Evolutionary conservation across 2,113 vertebrate species (phyloP).

Genomic region (Ivindomyrus marchei): DNA sequence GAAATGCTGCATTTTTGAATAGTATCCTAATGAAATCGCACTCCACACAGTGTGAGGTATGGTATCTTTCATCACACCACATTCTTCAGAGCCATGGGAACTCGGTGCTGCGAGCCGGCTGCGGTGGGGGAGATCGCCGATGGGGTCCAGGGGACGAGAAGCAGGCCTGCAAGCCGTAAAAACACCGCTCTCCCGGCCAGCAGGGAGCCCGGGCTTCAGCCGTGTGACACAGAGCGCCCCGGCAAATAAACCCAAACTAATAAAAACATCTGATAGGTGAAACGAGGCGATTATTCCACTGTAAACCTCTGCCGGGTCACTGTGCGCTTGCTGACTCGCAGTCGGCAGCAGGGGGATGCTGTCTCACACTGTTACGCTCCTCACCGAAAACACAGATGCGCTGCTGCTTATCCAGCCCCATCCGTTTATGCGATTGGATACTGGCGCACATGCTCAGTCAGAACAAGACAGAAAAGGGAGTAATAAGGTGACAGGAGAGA

Average conservation of each 20-base stretch:
- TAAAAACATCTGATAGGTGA: background rate
- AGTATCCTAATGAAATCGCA: background rate
- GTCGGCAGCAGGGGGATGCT: background rate
- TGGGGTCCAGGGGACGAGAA: background rate
- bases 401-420: background rate
- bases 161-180: background rate
- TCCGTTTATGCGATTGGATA: background rate
- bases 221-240: background rate
- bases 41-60: constrained; percentile 58
- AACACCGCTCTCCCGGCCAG: background rate
- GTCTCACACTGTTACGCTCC: background rate
- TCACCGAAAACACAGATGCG: background rate
- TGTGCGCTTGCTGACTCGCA: background rate
- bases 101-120: background rate
- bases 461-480: background rate
- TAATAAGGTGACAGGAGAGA: background rate
- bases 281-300: background rate
- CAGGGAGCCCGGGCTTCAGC: background rate
- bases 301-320: background rate
- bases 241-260: background rate
- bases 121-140: background rate
- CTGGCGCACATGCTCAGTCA: background rate
- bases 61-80: background rate
- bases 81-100: background rate
- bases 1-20: constrained; percentile 64